These are phyloP conservation scores for Mnemiopsis leidyi DNA, from an alignment of 37 sponge, comb jelly and placozoan genomes.

Conservation along the genomic window DNA sequence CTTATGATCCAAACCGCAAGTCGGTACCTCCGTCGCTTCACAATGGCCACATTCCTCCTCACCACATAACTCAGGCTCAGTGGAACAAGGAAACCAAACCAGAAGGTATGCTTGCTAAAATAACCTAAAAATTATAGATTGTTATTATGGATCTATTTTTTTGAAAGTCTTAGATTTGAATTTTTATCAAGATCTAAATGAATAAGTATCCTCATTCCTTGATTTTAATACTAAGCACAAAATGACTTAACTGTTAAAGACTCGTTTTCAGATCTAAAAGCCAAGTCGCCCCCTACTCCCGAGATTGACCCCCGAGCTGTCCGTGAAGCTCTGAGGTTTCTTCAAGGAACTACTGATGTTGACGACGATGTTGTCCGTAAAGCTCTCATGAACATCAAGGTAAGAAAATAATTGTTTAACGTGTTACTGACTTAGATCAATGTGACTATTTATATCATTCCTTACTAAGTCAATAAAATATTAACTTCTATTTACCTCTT, in stretches of 20 bases:
- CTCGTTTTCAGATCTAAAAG: constrained; percentile 9
- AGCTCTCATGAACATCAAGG: constrained; percentile 60
- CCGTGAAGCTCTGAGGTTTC: constrained; percentile 27
- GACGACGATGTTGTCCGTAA: constrained; percentile 56
- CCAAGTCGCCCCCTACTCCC: constrained; percentile 17
- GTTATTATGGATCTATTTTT: too few relatives aligned
- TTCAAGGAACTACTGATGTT: constrained; percentile 45
- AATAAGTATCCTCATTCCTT: too few relatives aligned
- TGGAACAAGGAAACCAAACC: constrained; percentile 6
- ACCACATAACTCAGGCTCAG: background rate
- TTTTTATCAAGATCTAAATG: too few relatives aligned
- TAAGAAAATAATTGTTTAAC: background rate
- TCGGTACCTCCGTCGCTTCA: background rate
- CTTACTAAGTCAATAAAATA: too few relatives aligned
- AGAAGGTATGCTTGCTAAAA: background rate
- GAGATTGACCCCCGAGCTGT: constrained; percentile 61
- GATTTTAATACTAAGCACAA: too few relatives aligned
- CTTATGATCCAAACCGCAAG: background rate
- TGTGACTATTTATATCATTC: too few relatives aligned
- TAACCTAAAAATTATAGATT: background rate
- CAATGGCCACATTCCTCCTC: background rate
- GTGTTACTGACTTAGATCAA: too few relatives aligned
- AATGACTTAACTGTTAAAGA: too few relatives aligned
- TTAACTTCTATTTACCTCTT: too few relatives aligned
- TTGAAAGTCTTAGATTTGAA: too few relatives aligned